Evolutionary conservation across 2,113 vertebrate genomes (phyloP).

Genomic region (Dasyornis broadbenti): DNA sequence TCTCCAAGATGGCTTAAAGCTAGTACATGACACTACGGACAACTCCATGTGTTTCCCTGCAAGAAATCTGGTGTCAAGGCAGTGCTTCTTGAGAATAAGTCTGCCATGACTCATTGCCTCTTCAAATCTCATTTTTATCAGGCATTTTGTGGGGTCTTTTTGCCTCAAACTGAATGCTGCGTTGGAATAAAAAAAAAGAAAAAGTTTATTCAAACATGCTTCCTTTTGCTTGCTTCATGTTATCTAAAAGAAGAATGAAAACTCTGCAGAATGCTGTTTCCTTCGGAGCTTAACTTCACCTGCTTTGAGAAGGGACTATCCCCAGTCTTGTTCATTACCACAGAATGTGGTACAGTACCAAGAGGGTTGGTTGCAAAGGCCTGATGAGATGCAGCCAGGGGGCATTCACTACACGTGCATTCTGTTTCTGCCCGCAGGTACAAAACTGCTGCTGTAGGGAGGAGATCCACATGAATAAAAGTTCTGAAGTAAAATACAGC

Average conservation of each 20-base stretch:
- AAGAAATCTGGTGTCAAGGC: not conserved
- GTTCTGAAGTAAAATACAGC: not conserved
- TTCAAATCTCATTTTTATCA: not conserved
- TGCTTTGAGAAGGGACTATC: not conserved
- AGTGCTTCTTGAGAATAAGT: not conserved
- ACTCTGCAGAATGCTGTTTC: not conserved
- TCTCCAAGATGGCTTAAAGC: not conserved
- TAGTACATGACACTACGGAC: not conserved
- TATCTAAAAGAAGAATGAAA: not conserved
- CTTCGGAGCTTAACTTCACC: not conserved
- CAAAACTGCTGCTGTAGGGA: not conserved
- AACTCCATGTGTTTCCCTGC: not conserved
- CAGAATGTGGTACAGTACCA: not conserved
- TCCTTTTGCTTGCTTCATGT: not conserved
- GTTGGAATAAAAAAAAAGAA: not conserved
- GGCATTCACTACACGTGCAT: fast-evolving
- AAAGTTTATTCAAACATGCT: not conserved
- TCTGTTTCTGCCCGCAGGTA: not conserved
- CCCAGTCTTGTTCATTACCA: not conserved
- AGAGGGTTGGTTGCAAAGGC: not conserved
- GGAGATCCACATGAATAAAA: not conserved
- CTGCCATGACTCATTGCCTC: not conserved
- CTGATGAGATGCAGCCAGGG: not conserved
- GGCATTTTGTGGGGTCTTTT: not conserved
- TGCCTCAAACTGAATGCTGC: not conserved